Evolutionary conservation across 2,797 vertebrate species (phyloP).

Genomic region (Catamblyrhynchus diadema): DNA sequence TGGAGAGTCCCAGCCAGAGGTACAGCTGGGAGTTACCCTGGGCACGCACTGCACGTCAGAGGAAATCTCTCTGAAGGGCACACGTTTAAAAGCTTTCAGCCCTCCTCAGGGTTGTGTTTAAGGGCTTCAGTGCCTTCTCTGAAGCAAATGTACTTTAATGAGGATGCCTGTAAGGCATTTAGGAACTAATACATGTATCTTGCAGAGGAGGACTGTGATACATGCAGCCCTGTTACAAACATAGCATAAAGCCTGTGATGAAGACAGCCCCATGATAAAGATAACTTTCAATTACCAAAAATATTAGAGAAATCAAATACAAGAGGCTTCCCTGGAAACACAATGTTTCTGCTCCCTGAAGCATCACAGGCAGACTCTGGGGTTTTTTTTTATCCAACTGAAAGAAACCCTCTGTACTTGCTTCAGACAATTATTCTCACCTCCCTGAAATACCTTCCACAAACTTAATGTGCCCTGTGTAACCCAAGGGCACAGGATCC

Average conservation of each 20-base stretch:
- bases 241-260: background rate
- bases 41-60: background rate
- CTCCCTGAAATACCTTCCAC: background rate
- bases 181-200: background rate
- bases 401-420: background rate
- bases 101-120: background rate
- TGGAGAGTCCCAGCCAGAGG: background rate
- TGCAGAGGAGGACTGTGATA: background rate
- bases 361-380: background rate
- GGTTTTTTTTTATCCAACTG: accelerated
- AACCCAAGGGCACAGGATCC: background rate
- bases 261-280: background rate
- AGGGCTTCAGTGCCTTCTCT: background rate
- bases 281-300: background rate
- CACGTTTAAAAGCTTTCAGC: background rate
- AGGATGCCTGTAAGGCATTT: background rate
- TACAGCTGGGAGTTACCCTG: background rate
- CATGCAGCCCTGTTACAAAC: background rate
- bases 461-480: accelerated
- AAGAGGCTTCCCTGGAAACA: background rate
- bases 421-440: background rate
- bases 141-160: background rate
- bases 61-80: background rate
- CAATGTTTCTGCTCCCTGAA: background rate
- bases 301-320: background rate